Evolutionary conservation across 2,797 vertebrate species (phyloP).

Genomic region (Mionectes olivaceus): DNA sequence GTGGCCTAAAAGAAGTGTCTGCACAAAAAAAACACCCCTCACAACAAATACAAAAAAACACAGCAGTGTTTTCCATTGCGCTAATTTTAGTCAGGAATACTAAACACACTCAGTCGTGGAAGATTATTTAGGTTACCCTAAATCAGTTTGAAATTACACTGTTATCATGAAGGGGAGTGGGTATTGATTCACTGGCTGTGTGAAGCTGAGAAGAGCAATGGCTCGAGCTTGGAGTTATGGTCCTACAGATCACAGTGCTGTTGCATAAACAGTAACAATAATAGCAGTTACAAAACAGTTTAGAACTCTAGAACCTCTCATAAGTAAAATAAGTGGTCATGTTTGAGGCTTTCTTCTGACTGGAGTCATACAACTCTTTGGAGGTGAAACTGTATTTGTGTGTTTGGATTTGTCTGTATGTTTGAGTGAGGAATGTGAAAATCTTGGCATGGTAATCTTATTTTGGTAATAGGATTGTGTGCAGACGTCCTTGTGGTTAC

Average conservation of each 20-base stretch:
- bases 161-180: rapidly evolving
- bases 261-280: neutral
- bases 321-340: neutral
- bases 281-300: neutral
- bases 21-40: neutral
- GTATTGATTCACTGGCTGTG: neutral
- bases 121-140: neutral
- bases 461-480: neutral
- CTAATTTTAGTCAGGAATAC: neutral
- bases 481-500: neutral
- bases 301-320: neutral
- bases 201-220: neutral
- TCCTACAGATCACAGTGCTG: neutral
- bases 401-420: neutral
- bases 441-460: neutral
- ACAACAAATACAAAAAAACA: neutral
- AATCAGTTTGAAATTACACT: neutral
- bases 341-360: neutral
- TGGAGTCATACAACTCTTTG: neutral
- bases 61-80: neutral
- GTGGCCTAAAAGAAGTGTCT: neutral
- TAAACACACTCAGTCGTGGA: rapidly evolving
- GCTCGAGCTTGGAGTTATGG: neutral
- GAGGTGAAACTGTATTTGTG: neutral
- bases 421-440: neutral